Conservation (phyloP, 1,140 invertebrate species). For the Penaeus indicus region DNA sequence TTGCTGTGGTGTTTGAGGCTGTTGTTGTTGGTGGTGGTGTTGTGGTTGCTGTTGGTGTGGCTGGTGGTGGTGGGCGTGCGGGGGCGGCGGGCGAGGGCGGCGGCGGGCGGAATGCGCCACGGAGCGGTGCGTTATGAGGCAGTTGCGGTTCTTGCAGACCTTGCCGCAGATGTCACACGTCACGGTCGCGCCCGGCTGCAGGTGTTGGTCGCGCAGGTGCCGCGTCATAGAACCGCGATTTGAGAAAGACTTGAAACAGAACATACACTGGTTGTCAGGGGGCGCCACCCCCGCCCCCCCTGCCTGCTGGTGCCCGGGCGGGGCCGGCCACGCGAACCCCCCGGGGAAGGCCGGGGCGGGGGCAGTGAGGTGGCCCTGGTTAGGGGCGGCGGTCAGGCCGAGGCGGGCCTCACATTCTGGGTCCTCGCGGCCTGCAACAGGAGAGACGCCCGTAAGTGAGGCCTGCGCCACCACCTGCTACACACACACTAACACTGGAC, state of each 20-base stretch:
- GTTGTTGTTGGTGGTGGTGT: slow-evolving; percentile 23
- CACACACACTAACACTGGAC: slow-evolving; percentile 49
- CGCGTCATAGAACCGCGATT: slow-evolving; percentile 66
- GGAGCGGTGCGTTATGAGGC: slow-evolving; percentile 82
- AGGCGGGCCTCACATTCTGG: slow-evolving; percentile 31
- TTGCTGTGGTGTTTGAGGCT: not conserved
- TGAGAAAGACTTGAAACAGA: slow-evolving; percentile 66
- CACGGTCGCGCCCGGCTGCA: slow-evolving; percentile 70
- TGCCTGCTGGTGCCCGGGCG: slow-evolving; percentile 43
- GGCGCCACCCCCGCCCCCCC: slow-evolving; percentile 71
- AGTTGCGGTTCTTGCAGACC: slow-evolving; percentile 83
- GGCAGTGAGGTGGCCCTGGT: slow-evolving; percentile 47
- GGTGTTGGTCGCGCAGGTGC: slow-evolving; percentile 65
- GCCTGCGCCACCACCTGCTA: slow-evolving; percentile 41
- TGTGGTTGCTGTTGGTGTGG: slow-evolving; percentile 21
- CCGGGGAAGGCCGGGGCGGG: slow-evolving; percentile 55
- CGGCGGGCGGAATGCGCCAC: slow-evolving; percentile 81
- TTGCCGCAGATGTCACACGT: slow-evolving; percentile 81
- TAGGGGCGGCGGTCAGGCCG: slow-evolving; percentile 49
- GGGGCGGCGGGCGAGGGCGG: slow-evolving; percentile 66
- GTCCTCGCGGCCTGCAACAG: slow-evolving; percentile 60
- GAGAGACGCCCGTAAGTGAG: slow-evolving; percentile 55
- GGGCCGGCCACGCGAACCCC: slow-evolving; percentile 55
- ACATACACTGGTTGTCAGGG: slow-evolving; percentile 76
- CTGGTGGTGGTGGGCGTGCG: not conserved